Base-by-base conservation (phyloP, 2,797 vertebrate species). In the Thamnophis elegans region DNA sequence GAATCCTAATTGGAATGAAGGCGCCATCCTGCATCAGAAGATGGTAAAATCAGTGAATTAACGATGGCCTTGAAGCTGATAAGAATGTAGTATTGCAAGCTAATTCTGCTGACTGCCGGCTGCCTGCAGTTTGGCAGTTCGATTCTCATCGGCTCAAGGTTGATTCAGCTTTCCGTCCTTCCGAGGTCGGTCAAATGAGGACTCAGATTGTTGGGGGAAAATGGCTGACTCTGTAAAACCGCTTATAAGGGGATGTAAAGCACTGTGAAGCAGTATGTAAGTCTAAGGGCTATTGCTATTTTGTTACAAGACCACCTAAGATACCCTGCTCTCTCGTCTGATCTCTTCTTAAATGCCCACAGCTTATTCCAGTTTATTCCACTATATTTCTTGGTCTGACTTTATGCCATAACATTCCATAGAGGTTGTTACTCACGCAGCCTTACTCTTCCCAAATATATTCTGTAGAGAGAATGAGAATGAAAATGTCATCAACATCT, bases 391-490 rank as follows among this genome's bases (percentile, higher is more conserved):
- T 51, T 1, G 10, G 11, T 28, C 16, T 32, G 22, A 51, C 32
- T 36, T n/a, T 18, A 42, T 87, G 10, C n/a, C 5, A 58, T 60
- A 32, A 47, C 32, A 62, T 32, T 22, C 32, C 51, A 22, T 0
- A 85, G 26, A 53, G 36, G 22, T 5, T 16, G 68, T 51, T 62
- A 96, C 97, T 97, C 93, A 97, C 96, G 1, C 1, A 91, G 25
- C 53, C 60, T 89, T 95, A 91, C 25, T 92, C 13, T 90, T 85
- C 4, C 91, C 85, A 87, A 88, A 54, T n/a, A 92, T 56, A 59
- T 96, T 94, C 96, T 96, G 89, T 42, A 94, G 93, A 82, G 62
- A 11, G 32, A 91, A n/a, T 22, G 13, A 20, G 7, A 68, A 47
- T 28, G n/a, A 55, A 86, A 55, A 89, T 9, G 3, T 51, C 13